phyloP scores from a whole-genome alignment of 1,140 invertebrate genomes.

The Luehdorfia chinensis region DNA sequence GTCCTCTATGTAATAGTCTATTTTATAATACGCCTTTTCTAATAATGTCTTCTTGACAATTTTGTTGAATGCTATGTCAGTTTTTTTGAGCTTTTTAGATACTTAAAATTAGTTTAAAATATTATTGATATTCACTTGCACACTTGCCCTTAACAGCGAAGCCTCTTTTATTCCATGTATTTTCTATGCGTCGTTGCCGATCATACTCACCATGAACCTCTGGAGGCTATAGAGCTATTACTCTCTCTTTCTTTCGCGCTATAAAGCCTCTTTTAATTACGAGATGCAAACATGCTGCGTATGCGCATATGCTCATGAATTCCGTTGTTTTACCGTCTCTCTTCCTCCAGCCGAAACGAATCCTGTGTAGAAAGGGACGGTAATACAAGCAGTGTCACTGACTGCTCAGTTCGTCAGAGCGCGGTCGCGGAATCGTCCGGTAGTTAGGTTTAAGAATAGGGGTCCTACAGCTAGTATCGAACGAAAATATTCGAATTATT shows the following conservation, averaged over 20 bases:
- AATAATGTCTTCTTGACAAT: no score
- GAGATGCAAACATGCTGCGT: slow-evolving; percentile 39
- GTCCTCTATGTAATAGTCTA: no score
- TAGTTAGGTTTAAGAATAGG: background rate
- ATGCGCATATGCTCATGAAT: slow-evolving; percentile 44
- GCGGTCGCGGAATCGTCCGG: slow-evolving; percentile 5
- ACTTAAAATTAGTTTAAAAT: background rate
- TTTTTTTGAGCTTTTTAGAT: no score
- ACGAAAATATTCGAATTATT: slow-evolving; percentile 48
- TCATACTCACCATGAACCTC: slow-evolving; percentile 48
- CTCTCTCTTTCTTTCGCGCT: slow-evolving; percentile 33
- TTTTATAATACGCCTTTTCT: no score
- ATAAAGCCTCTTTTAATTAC: slow-evolving; percentile 27
- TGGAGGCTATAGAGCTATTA: slow-evolving; percentile 34
- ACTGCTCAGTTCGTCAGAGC: slow-evolving; percentile 50
- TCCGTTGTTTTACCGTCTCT: slow-evolving; percentile 47
- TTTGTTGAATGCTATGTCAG: no score
- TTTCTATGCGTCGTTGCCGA: slow-evolving; percentile 46
- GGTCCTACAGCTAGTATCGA: slow-evolving; percentile 33
- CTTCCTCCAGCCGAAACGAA: slow-evolving; percentile 23
- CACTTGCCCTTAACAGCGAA: slow-evolving; percentile 53
- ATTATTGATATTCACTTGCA: no score
- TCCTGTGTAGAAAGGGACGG: slow-evolving; percentile 37
- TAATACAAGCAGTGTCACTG: slow-evolving; percentile 64
- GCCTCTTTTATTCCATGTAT: slow-evolving; percentile 61